Conservation (phyloP, 2,888 invertebrate genomes). For the Tiphia femorata region DNA sequence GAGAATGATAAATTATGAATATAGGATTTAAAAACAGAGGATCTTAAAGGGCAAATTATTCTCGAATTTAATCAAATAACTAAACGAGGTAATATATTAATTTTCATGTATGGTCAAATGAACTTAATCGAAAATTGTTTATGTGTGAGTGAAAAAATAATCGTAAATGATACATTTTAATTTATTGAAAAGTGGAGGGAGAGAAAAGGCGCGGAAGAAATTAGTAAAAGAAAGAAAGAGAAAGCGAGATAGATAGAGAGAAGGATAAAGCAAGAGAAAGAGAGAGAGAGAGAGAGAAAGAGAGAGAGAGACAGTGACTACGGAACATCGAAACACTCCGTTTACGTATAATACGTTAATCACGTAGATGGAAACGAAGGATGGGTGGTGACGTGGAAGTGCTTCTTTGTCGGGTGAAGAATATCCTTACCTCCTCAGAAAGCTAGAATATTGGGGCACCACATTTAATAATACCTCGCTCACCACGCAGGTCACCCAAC, state of each 20-base stretch:
- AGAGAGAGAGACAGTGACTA: conserved; percentile 47
- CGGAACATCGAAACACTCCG: conserved; percentile 59
- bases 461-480: conserved; percentile 64
- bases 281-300: conserved; percentile 34
- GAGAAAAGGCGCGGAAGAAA: no score
- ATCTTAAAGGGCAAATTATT: conserved; percentile 1
- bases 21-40: background rate
- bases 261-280: conserved; percentile 19
- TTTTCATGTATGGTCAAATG: no score
- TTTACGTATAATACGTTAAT: conserved; percentile 41
- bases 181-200: no score
- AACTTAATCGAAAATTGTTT: no score
- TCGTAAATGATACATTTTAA: no score
- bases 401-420: conserved; percentile 64
- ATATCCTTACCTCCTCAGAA: conserved; percentile 69
- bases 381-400: conserved; percentile 63
- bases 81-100: no score
- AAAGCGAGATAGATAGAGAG: conserved; percentile 28
- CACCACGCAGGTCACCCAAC: conserved; percentile 26
- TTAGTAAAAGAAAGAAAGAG: no score
- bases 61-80: no score
- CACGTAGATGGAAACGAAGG: conserved; percentile 59
- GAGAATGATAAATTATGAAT: background rate
- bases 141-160: no score
- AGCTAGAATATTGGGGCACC: conserved; percentile 68